Evolutionary conservation across 2,797 vertebrate species (phyloP).

Genomic region (Adrianichthys oophorus): DNA sequence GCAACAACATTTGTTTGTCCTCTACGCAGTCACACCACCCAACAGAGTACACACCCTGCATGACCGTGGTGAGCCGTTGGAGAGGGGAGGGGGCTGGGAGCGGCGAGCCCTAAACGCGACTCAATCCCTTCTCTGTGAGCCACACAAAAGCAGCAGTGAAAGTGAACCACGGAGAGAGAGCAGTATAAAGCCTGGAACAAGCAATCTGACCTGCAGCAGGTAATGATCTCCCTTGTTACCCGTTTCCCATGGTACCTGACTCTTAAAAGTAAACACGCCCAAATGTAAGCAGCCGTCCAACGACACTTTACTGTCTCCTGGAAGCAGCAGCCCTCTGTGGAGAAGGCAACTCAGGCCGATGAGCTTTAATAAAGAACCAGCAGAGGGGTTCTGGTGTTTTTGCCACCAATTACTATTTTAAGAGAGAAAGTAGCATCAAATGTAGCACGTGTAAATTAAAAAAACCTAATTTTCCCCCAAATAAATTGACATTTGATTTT

Average conservation of each 20-base stretch:
- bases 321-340: slow-evolving; percentile 33
- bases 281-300: slow-evolving; percentile 26
- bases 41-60: slow-evolving; percentile 47
- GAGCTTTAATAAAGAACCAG: slow-evolving; percentile 22
- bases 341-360: slow-evolving; percentile 17
- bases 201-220: slow-evolving; percentile 58
- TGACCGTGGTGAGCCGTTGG: slow-evolving; percentile 37
- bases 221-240: slow-evolving; percentile 69
- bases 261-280: slow-evolving; percentile 46
- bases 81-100: slow-evolving; percentile 58
- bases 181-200: slow-evolving; percentile 29
- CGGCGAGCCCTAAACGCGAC: slow-evolving; percentile 54
- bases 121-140: slow-evolving; percentile 71
- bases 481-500: no score
- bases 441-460: no score
- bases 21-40: slow-evolving; percentile 51
- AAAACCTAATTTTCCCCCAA: no score
- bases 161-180: slow-evolving; percentile 55
- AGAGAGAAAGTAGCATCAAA: no score
- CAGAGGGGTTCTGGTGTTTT: background rate
- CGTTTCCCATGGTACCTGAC: slow-evolving; percentile 58
- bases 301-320: slow-evolving; percentile 27
- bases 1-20: slow-evolving; percentile 79
- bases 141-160: slow-evolving; percentile 76
- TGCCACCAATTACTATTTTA: no score